Conservation (phyloP, 2,113 vertebrate genomes). For the Prionailurus bengalensis region DNA sequence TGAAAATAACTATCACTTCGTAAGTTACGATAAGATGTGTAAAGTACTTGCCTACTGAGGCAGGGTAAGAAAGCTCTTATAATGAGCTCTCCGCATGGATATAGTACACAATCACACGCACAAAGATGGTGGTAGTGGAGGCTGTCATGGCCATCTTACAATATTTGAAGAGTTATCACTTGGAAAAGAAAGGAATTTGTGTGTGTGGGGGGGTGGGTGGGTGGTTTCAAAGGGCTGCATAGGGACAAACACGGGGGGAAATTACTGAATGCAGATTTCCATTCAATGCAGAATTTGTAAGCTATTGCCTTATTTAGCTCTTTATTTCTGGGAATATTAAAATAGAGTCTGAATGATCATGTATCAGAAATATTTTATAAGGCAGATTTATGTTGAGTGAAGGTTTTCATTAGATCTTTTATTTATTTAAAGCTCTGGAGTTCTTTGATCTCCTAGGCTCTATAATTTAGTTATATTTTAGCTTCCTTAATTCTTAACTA, state of each 20-base stretch:
- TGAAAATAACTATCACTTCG: background rate
- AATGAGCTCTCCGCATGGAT: background rate
- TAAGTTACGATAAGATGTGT: background rate
- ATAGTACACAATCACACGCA: background rate
- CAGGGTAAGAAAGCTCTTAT: background rate
- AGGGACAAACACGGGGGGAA: background rate
- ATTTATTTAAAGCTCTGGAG: constrained; percentile 40
- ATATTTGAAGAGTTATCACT: background rate
- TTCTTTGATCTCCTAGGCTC: background rate
- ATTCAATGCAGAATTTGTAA: constrained; percentile 33
- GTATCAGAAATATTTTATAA: constrained; percentile 36
- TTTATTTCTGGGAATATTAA: constrained; percentile 48
- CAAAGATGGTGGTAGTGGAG: background rate
- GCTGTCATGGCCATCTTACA: background rate
- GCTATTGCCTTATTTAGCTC: background rate
- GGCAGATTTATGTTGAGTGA: background rate
- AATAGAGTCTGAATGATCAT: background rate
- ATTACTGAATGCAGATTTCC: background rate
- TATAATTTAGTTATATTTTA: constrained; percentile 33
- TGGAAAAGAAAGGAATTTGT: background rate
- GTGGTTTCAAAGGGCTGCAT: background rate
- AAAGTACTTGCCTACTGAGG: background rate
- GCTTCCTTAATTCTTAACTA: constrained; percentile 33
- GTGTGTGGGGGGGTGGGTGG: background rate
- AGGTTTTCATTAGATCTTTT: constrained; percentile 13